Percentiles rank a stretch among this genome's conserved stretches.
Conservation (phyloP, 2,113 vertebrate species). For the Sinocyclocheilus anshuiensis region DNA sequence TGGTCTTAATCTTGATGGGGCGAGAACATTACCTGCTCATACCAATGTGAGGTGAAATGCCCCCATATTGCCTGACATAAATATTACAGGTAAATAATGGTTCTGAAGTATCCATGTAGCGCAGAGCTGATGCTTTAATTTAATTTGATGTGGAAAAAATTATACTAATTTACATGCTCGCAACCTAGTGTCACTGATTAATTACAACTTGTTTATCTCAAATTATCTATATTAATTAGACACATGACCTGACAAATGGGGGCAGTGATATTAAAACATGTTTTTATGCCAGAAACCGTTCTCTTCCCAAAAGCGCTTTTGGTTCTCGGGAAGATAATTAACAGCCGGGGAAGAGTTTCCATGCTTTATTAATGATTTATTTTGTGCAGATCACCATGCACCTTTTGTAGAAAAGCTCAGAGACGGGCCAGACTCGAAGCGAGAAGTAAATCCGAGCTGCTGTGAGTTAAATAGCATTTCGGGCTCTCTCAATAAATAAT, state of each 20-base stretch:
- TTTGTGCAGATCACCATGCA: not conserved
- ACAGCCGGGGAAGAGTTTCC: conserved; percentile 27
- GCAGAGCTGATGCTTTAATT: not conserved
- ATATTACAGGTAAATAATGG: conserved; percentile 25
- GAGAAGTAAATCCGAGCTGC: conserved; percentile 47
- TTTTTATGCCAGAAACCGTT: conserved; percentile 21
- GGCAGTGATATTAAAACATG: conserved; percentile 1
- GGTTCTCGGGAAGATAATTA: conserved; percentile 27
- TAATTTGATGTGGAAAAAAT: not conserved
- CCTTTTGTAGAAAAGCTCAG: conserved; percentile 17
- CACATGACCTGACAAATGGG: conserved; percentile 25
- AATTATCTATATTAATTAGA: conserved; percentile 36
- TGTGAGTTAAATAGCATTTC: conserved; percentile 51
- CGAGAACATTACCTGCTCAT: conserved; percentile 34
- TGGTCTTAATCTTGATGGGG: conserved; percentile 45
- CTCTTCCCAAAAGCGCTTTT: conserved; percentile 8
- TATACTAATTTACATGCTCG: conserved; percentile 12
- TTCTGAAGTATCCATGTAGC: not conserved
- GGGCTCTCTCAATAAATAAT: conserved; percentile 71
- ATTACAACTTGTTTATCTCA: conserved; percentile 41
- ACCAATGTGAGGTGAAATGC: conserved; percentile 39
- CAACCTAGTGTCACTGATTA: conserved; percentile 40
- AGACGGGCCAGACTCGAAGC: conserved; percentile 26
- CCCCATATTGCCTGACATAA: conserved; percentile 32
- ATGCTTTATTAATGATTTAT: conserved; percentile 37